A percentile compares a stretch with the other conserved stretches of the same genome.
These are phyloP conservation scores for Bambusicola thoracicus DNA, from an alignment of 2,113 vertebrate species.

Conservation along the genomic window DNA sequence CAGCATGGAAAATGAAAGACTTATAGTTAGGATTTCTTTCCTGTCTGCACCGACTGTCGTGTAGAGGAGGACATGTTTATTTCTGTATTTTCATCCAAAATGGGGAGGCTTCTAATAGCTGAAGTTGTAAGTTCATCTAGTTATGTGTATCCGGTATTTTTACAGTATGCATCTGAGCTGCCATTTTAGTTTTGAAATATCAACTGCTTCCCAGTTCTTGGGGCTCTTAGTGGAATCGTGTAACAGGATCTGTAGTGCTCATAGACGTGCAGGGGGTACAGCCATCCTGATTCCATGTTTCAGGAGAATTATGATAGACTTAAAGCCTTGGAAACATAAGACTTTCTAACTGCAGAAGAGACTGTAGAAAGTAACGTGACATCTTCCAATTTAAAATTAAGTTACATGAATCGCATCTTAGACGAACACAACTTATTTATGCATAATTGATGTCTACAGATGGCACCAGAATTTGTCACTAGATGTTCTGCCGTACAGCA, in stretches of 20 bases:
- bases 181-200: neutral
- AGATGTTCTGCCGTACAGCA: neutral
- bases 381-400: neutral
- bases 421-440: rapidly evolving
- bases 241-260: neutral
- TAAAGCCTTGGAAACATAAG: neutral
- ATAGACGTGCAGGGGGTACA: neutral
- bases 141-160: neutral
- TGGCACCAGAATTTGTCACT: neutral
- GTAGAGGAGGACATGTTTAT: neutral
- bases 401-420: neutral
- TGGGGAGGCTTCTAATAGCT: rapidly evolving
- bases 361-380: neutral
- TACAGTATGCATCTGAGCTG: neutral
- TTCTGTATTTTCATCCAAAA: neutral
- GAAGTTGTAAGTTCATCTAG: neutral
- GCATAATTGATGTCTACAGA: neutral
- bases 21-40: neutral
- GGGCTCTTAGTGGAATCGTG: neutral
- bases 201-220: neutral
- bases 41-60: neutral
- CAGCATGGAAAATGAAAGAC: neutral
- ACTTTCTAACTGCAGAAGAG: neutral
- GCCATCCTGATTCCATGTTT: neutral
- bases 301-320: neutral